phyloP scores from a whole-genome alignment of 2,888 invertebrate genomes.

The Epicampocera succincta region DNA sequence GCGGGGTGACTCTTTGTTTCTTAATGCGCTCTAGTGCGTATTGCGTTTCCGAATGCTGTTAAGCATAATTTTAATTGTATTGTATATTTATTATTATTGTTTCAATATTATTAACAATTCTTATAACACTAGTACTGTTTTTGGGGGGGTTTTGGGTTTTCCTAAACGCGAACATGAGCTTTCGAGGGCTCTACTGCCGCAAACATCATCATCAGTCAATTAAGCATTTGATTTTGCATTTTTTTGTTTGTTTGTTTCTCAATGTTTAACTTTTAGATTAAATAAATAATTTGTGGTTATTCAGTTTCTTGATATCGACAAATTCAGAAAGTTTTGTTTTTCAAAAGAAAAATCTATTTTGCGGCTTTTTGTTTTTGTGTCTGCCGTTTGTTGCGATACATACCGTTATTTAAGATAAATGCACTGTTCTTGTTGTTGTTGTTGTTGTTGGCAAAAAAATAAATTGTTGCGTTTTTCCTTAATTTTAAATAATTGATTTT shows the following conservation, averaged over 20 bases:
- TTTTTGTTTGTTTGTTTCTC: background rate
- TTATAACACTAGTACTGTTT: conserved; percentile 34
- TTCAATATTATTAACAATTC: conserved; percentile 61
- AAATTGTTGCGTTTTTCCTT: conserved; percentile 61
- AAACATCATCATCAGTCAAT: conserved; percentile 68
- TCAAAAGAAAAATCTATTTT: conserved; percentile 31
- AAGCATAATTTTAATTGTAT: background rate
- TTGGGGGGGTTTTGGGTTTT: too few relatives aligned
- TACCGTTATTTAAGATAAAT: conserved; percentile 68
- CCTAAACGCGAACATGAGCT: conserved; percentile 52
- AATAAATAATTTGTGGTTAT: conserved; percentile 28
- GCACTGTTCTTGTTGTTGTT: conserved; percentile 68
- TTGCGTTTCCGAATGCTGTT: background rate
- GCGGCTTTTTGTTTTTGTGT: conserved; percentile 2
- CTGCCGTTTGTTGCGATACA: conserved; percentile 37
- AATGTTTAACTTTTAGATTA: conserved; percentile 3
- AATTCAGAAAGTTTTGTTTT: conserved; percentile 47
- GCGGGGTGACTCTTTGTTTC: conserved; percentile 33
- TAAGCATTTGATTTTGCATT: conserved; percentile 56
- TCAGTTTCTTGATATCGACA: conserved; percentile 54
- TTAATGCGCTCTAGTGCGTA: conserved; percentile 19
- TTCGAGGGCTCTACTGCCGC: conserved; percentile 27
- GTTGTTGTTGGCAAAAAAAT: conserved; percentile 63
- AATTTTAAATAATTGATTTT: conserved; percentile 14
- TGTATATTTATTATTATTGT: conserved; percentile 24